Evolutionary conservation across 35 echinoderm and acorn worm genomes (phyloP).

Genomic region (Heliocidaris tuberculata): DNA sequence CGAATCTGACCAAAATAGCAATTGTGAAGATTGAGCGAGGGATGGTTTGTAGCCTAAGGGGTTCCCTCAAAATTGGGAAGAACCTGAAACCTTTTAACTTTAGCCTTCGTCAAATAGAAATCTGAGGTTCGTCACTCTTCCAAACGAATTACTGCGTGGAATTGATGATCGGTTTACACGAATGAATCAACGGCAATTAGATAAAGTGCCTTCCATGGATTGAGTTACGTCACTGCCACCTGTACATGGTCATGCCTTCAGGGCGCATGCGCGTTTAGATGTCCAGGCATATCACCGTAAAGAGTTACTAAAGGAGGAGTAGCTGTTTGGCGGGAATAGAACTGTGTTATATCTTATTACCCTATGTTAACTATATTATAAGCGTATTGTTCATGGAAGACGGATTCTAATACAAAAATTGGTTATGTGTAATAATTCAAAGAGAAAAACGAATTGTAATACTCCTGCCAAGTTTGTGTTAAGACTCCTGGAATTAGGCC

Average conservation of each 20-base stretch:
- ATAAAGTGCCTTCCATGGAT: constrained; percentile 23
- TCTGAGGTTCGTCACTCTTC: constrained; percentile 24
- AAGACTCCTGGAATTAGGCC: no score
- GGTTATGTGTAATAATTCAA: no score
- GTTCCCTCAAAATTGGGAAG: background rate
- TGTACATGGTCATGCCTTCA: background rate
- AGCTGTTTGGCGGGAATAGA: background rate
- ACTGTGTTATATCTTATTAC: no score
- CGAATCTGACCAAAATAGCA: background rate
- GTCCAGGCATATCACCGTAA: background rate
- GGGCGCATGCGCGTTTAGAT: background rate
- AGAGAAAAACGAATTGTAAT: no score
- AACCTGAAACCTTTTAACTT: background rate
- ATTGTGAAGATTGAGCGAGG: background rate
- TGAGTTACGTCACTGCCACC: constrained; percentile 24
- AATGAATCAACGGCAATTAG: constrained; percentile 35
- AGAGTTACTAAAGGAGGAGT: background rate
- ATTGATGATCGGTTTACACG: constrained; percentile 36
- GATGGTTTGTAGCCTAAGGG: background rate
- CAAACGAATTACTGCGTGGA: constrained; percentile 35
- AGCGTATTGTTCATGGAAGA: no score
- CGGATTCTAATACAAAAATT: no score
- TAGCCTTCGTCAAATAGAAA: constrained; percentile 26
- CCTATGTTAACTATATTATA: no score
- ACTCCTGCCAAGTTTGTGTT: no score